Evolutionary conservation across 1,140 invertebrate genomes (phyloP), one percentile per base, ranked within the genome.

Genomic region (Cecropterus lyciades): DNA sequence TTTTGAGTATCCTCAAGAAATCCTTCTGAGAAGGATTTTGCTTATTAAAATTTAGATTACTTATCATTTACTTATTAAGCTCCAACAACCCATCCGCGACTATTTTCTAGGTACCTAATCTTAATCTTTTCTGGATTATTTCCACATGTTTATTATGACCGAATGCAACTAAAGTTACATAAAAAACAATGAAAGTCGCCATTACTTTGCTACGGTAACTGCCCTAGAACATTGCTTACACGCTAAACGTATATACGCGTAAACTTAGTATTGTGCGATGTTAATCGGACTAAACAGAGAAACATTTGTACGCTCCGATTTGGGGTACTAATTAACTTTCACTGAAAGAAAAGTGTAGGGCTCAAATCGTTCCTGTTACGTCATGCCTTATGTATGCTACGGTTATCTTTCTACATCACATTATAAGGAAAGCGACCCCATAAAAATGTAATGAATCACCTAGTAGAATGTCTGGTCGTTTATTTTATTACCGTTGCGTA

Each of bases 291-390:
- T 64, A 72, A 69, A 69, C 46, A 64, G 43, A 51, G 37, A 63
- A 64, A 37, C 30, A 33, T 64, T 30, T 52, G 48, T 63, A 43
- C 37, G 67, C 55, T 69, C 67, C 70, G 65, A 76, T 67, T 79
- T 73, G 52, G 73, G 69, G 56, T 67, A 66, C 67, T 75, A 75
- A 80, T 80, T 73, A 75, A 83, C 82, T 85, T 83, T 85, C 82
- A 68, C 79, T 69, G 14, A 51, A 70, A 55, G 72, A 79, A 73
- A 68, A 82, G 66, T 67, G 48, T 73, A 75, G 73, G 71, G 70
- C 67, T 67, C 13, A 72, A 77, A 77, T n/a, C 67, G 71, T 64
- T 67, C 17, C 43, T 48, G 73, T 80, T 76, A 69, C 67, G 69
- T 73, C 75, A 73, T 14, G 16, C 9, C 15, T 63, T 63, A 63